A percentile compares a stretch with the other conserved stretches of the same genome.
These are phyloP conservation scores for Acronicta leporina DNA, from an alignment of 2,888 invertebrate genomes.

Conservation along the genomic window DNA sequence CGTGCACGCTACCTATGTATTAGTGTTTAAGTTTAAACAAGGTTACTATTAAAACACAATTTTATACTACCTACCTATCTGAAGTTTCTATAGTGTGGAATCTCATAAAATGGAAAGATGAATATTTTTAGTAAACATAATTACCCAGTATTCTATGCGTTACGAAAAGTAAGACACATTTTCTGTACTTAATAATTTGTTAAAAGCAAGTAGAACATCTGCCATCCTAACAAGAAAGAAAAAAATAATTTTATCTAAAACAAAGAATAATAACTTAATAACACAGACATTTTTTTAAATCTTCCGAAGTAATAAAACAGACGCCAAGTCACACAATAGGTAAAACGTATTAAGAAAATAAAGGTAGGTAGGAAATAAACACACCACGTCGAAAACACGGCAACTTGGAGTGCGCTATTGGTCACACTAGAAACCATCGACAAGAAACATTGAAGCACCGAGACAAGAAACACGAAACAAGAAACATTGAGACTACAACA, in stretches of 20 bases:
- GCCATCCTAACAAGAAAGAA: no score
- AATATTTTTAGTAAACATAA: no score
- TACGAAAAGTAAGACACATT: no score
- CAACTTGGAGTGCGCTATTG: constrained; percentile 55
- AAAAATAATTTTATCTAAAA: background rate
- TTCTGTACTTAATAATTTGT: no score
- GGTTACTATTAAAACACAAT: no score
- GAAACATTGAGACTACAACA: constrained; percentile 30
- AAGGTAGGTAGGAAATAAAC: constrained; percentile 65
- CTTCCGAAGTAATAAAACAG: constrained; percentile 22
- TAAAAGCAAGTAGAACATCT: no score
- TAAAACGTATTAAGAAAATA: constrained; percentile 69
- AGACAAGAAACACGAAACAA: constrained; percentile 30
- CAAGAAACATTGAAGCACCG: constrained; percentile 32
- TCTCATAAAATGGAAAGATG: no score
- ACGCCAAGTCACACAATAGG: constrained; percentile 58
- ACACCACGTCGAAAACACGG: constrained; percentile 66
- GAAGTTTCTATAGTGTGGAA: no score
- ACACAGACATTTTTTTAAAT: constrained; percentile 26
- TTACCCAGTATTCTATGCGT: no score
- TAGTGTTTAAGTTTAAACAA: no score
- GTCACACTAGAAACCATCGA: constrained; percentile 47
- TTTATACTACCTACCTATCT: no score
- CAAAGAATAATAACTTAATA: constrained; percentile 11
- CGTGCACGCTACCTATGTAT: no score